phyloP scores from a whole-genome alignment of 2,888 invertebrate genomes.

The Drosophila eohydei region DNA sequence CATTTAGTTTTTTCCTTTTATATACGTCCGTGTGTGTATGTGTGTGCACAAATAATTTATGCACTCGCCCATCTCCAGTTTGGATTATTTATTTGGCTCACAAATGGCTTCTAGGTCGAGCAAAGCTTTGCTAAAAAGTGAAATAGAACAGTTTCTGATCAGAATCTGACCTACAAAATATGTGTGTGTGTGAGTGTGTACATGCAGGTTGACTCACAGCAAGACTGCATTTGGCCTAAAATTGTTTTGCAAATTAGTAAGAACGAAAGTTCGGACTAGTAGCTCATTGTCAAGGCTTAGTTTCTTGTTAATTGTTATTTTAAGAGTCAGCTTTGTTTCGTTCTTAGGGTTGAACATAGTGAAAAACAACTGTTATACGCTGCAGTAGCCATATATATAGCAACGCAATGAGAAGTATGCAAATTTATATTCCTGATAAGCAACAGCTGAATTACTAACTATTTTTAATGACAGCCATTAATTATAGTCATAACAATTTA shows the following conservation, averaged over 20 bases:
- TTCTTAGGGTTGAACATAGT: background rate
- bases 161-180: constrained; percentile 45
- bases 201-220: background rate
- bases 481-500: no score
- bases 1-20: constrained; percentile 23
- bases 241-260: background rate
- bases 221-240: background rate
- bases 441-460: background rate
- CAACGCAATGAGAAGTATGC: background rate
- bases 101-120: constrained; percentile 70
- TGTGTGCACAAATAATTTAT: constrained; percentile 72
- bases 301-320: background rate
- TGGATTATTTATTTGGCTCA: constrained; percentile 67
- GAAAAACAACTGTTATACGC: background rate
- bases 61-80: constrained; percentile 58
- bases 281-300: background rate
- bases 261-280: background rate
- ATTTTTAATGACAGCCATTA: background rate
- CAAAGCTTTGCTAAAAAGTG: constrained; percentile 66
- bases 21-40: constrained; percentile 17
- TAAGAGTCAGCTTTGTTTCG: background rate
- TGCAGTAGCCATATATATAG: background rate
- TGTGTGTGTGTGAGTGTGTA: background rate
- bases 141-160: constrained; percentile 43
- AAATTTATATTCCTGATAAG: background rate